These are phyloP conservation scores for Pegoplata infirma DNA, from an alignment of 2,888 invertebrate species.

Conservation along the genomic window DNA sequence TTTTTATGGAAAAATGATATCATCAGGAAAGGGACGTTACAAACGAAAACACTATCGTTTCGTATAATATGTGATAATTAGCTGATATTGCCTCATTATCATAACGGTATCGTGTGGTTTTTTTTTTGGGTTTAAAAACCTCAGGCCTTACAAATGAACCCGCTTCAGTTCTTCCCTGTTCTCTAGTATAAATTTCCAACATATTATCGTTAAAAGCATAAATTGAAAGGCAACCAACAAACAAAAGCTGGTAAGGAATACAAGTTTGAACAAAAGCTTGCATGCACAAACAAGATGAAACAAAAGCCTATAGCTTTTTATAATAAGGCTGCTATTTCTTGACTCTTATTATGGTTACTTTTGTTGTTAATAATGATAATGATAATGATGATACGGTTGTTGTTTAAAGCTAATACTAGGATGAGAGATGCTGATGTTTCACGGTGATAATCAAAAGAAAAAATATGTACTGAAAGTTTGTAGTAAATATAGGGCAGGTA, in stretches of 20 bases:
- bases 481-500: neutral
- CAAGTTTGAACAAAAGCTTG: neutral
- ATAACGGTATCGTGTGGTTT: too few relatives aligned
- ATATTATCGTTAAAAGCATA: neutral
- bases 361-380: slow-evolving; percentile 28
- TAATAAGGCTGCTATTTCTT: neutral
- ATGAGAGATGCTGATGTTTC: slow-evolving; percentile 17
- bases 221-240: neutral
- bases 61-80: too few relatives aligned
- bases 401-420: neutral
- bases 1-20: too few relatives aligned
- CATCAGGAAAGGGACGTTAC: too few relatives aligned
- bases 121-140: too few relatives aligned
- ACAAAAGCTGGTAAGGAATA: neutral
- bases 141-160: neutral
- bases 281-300: neutral
- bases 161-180: neutral
- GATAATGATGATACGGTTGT: slow-evolving; percentile 28
- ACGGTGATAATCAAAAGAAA: slow-evolving; percentile 28
- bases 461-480: slow-evolving; percentile 10
- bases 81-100: too few relatives aligned
- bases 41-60: too few relatives aligned
- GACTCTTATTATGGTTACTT: slow-evolving; percentile 5
- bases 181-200: neutral
- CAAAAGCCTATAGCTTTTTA: slow-evolving; percentile 1